phyloP scores from a whole-genome alignment of 2,797 vertebrate genomes.

The Acipenser ruthenus region DNA sequence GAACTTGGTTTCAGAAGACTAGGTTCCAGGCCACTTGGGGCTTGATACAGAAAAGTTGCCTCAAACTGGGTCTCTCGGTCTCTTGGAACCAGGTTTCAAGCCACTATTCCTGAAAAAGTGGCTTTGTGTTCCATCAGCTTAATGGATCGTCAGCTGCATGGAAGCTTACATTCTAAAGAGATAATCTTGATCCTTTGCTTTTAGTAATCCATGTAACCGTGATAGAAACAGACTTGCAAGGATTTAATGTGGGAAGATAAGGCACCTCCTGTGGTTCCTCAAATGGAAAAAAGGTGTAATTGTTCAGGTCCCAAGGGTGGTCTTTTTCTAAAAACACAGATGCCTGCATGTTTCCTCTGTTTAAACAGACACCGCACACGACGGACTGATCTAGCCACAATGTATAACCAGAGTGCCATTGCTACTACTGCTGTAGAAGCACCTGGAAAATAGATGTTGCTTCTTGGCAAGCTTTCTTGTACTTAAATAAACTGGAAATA shows the following conservation, averaged over 20 bases:
- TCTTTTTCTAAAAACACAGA: not conserved
- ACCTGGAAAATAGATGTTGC: not conserved
- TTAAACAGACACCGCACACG: not conserved
- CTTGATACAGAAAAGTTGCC: no score
- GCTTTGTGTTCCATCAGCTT: no score
- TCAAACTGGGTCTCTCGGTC: no score
- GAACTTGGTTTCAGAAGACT: no score
- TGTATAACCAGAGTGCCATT: not conserved
- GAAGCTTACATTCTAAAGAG: not conserved
- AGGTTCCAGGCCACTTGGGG: no score
- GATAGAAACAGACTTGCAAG: not conserved
- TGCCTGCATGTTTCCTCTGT: not conserved
- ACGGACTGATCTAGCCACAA: not conserved
- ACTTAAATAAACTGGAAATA: not conserved
- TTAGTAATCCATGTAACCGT: not conserved
- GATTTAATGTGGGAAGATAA: not conserved
- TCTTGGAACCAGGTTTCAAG: no score
- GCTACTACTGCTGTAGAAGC: not conserved
- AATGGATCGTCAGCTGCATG: not conserved
- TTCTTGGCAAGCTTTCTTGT: not conserved
- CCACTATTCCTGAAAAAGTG: no score
- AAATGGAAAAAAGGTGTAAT: conserved; percentile 1
- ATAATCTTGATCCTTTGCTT: not conserved
- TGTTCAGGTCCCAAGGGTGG: conserved; percentile 2
- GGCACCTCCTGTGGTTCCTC: not conserved